These are phyloP conservation scores for Poecilia wingei DNA, from an alignment of 2,797 vertebrate species.

Conservation along the genomic window DNA sequence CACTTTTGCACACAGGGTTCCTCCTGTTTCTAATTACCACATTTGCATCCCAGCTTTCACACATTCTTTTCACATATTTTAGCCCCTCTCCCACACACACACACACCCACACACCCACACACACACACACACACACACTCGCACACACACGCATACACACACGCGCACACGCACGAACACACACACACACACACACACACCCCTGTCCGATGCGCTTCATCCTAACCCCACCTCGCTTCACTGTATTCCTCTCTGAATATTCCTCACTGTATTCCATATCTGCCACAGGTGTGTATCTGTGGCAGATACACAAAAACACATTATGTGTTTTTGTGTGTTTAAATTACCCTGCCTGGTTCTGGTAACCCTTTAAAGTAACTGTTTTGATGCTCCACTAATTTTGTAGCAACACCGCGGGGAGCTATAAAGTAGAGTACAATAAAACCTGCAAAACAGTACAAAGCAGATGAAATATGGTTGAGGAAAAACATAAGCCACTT, in stretches of 20 bases:
- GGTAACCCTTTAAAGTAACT: slow-evolving; percentile 39
- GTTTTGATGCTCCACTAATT: slow-evolving; percentile 22
- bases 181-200: background rate
- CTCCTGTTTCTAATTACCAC: slow-evolving; percentile 7
- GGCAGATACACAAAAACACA: slow-evolving; percentile 60
- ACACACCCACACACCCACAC: too few species aligned
- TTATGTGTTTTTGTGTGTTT: slow-evolving; percentile 56
- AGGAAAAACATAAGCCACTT: background rate
- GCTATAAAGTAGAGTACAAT: slow-evolving; percentile 6
- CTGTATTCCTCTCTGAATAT: background rate
- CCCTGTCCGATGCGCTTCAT: background rate
- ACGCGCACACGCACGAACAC: too few species aligned
- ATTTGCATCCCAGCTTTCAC: slow-evolving; percentile 29
- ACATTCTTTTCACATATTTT: slow-evolving; percentile 16
- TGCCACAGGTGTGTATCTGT: slow-evolving; percentile 34
- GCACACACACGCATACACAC: background rate
- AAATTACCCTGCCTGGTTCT: slow-evolving; percentile 54
- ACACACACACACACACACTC: background rate
- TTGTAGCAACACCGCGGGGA: slow-evolving; percentile 2
- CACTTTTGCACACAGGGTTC: slow-evolving; percentile 11
- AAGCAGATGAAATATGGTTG: background rate
- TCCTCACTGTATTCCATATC: too few species aligned
- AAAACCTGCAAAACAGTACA: background rate
- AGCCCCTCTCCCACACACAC: background rate
- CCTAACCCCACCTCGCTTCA: background rate